These are phyloP conservation scores for Torymus auratus DNA, from an alignment of 2,888 invertebrate genomes.

Conservation along the genomic window DNA sequence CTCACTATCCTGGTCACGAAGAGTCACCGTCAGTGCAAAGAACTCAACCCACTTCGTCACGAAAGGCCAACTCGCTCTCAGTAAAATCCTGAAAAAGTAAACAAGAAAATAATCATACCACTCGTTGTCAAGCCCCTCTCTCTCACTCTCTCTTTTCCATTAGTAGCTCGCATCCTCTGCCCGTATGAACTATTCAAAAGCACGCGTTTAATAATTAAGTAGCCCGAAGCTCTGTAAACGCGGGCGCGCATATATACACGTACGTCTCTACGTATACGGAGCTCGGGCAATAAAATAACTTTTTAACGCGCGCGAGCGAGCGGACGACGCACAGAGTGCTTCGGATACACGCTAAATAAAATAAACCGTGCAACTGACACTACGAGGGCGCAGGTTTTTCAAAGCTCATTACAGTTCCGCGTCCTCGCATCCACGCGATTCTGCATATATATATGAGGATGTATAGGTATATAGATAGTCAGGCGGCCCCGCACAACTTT, in stretches of 20 bases:
- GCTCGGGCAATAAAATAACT: constrained; percentile 32
- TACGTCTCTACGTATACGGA: too few relatives aligned
- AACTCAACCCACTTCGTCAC: too few relatives aligned
- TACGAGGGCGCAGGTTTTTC: constrained; percentile 26
- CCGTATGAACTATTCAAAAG: constrained; percentile 5
- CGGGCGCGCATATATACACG: not conserved
- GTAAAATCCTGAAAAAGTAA: too few relatives aligned
- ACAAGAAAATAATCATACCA: too few relatives aligned
- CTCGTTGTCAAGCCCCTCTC: too few relatives aligned
- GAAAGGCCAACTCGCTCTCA: too few relatives aligned
- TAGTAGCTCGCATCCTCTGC: not conserved
- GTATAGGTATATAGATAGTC: too few relatives aligned
- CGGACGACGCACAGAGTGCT: not conserved
- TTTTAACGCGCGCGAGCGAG: constrained; percentile 7
- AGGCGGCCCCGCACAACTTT: constrained; percentile 7
- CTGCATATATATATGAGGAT: too few relatives aligned
- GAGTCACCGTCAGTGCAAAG: too few relatives aligned
- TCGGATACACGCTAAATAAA: constrained; percentile 10
- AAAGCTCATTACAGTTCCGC: constrained; percentile 47
- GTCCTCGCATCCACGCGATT: too few relatives aligned
- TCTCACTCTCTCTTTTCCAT: too few relatives aligned
- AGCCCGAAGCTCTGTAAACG: not conserved
- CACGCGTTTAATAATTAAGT: constrained; percentile 38
- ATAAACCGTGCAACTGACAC: constrained; percentile 18
- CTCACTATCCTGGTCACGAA: too few relatives aligned